Evolutionary conservation across 2,888 invertebrate species (phyloP), one percentile per base, ranked within the genome.

Genomic region (Ichneumoninae sp.): DNA sequence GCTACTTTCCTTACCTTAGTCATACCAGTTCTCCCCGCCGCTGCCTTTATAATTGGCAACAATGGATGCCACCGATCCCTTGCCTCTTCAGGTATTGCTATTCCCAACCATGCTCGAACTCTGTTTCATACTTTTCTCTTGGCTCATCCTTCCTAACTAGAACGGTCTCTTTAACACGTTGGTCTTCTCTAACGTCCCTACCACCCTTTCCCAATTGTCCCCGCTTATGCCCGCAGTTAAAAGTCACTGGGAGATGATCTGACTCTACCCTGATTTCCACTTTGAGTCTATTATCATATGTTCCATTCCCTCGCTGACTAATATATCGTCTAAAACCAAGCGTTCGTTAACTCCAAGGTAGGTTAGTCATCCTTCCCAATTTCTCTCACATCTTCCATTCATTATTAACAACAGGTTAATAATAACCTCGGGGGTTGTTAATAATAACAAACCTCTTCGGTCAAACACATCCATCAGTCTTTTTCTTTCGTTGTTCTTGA

Each of bases 401-500:
- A 66, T 50, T 57, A 76, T 36, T 50, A 66, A 7, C 16, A 76
- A 5, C 19, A 19, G 19, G 19, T 19, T 19, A 19, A 19, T 19
- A 19, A 19, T 19, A 19, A 19, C 19, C 19, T 19, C 19, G 19
- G 19, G 0, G 19, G 19, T 19, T 19, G 19, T 19, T 19, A 19
- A 19, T 19, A 19, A 19, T 19, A 19, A 19, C 19, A 19, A 19
- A 1, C 26, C 54, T 16, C 13, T 40, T 36, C 26, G 4, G n/a
- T 76, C 36, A 50, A 36, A 66, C 10, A 57, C 36, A 5, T 76
- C 52, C 16, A 66, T 8, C 13, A 76, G 6, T 33, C 30, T 33
- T 22, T 36, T 77, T 22, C 77, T 40, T 19, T 68, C 57, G 22
- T 40, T 54, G 10, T 86, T 83, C 44, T 75, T 26, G 36, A 19